Evolutionary conservation across 2,888 invertebrate species (phyloP).

Genomic region (Caenorhabditis plicata): DNA sequence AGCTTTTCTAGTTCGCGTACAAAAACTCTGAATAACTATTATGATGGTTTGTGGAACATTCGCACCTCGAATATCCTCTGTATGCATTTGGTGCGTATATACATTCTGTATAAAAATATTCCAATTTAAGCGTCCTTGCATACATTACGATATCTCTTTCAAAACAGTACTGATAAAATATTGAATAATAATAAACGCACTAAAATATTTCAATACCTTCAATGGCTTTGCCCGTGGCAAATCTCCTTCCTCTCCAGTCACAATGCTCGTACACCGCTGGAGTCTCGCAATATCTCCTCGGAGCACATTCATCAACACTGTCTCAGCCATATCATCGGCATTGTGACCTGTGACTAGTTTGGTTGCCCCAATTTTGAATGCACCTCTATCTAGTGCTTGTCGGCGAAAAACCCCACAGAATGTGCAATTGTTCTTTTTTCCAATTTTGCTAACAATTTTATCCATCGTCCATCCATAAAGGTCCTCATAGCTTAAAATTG

Average conservation of each 20-base stretch:
- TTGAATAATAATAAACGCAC: conserved; percentile 3
- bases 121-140: conserved; percentile 89
- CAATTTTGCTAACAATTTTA: conserved; percentile 80
- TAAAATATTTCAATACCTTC: conserved; percentile 46
- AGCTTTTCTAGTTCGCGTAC: conserved; percentile 93
- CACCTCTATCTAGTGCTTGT: conserved; percentile 90
- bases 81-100: conserved; percentile 76
- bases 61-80: conserved; percentile 83
- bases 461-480: conserved; percentile 99
- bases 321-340: conserved; percentile 89
- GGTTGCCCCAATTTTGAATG: conserved; percentile 81
- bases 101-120: conserved; percentile 98
- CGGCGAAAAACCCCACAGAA: conserved; percentile 78
- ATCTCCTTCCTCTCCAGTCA: conserved; percentile 55
- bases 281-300: conserved; percentile 84
- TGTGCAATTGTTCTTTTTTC: conserved; percentile 88
- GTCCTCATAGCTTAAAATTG: conserved; percentile 88
- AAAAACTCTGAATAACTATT: no score
- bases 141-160: conserved; percentile 92
- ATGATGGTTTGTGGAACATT: no score
- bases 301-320: conserved; percentile 74
- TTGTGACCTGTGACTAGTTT: conserved; percentile 85
- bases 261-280: conserved; percentile 47
- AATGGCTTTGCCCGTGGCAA: conserved; percentile 60
- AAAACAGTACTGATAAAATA: conserved; percentile 87